Conservation (phyloP, 1,140 invertebrate genomes). For the Ruditapes philippinarum region DNA sequence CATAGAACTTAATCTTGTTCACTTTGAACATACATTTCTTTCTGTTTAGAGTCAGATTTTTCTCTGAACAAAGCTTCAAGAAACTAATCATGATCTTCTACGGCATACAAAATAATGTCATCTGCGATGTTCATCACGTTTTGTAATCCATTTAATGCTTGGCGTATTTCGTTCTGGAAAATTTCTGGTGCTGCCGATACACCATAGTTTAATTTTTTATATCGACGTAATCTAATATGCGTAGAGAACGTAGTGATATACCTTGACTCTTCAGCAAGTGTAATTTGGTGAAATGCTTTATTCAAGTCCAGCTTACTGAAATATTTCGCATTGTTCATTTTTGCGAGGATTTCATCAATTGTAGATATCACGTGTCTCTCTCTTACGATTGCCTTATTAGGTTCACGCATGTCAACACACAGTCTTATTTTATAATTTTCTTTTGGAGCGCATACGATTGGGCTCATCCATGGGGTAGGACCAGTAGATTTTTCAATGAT, state of each 20-base stretch:
- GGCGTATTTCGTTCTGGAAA: constrained; percentile 40
- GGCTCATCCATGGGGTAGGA: constrained; percentile 79
- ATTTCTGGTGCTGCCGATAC: constrained; percentile 54
- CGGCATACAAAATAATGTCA: too few relatives aligned
- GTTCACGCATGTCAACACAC: constrained; percentile 76
- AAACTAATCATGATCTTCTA: too few relatives aligned
- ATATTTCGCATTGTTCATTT: constrained; percentile 63
- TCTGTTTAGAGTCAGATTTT: too few relatives aligned
- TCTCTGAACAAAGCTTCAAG: too few relatives aligned
- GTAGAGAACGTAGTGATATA: constrained; percentile 48
- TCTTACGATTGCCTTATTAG: too few relatives aligned
- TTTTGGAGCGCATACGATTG: constrained; percentile 73
- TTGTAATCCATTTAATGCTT: not conserved
- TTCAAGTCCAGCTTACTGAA: constrained; percentile 76
- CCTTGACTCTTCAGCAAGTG: constrained; percentile 41
- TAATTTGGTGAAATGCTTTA: constrained; percentile 74
- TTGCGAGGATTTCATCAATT: constrained; percentile 75
- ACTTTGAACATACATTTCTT: too few relatives aligned
- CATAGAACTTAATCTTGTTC: too few relatives aligned
- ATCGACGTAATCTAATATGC: constrained; percentile 18
- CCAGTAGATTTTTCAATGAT: constrained; percentile 75
- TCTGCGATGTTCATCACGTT: constrained; percentile 42
- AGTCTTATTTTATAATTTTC: constrained; percentile 69
- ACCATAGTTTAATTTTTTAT: constrained; percentile 54
- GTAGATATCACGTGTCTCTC: constrained; percentile 75